These are phyloP conservation scores for Platycheirus rosarum DNA, from an alignment of 2,888 invertebrate species.

Conservation along the genomic window DNA sequence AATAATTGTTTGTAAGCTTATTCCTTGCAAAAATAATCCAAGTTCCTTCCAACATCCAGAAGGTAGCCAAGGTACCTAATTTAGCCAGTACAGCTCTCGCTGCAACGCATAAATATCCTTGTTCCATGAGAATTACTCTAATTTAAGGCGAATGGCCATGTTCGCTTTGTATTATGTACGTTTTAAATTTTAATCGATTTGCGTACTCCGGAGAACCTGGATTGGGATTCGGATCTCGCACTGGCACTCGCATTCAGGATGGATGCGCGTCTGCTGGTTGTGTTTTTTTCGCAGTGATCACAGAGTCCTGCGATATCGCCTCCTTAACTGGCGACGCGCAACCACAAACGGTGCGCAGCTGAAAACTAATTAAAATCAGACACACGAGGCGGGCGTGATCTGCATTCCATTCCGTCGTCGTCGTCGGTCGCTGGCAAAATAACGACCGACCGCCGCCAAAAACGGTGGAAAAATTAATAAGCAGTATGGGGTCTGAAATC, in stretches of 20 bases:
- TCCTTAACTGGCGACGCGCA: conserved; percentile 43
- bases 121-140: conserved; percentile 81
- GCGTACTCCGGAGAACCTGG: conserved; percentile 78
- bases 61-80: conserved; percentile 31
- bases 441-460: conserved; percentile 55
- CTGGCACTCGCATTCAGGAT: no score
- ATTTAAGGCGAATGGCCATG: conserved; percentile 81
- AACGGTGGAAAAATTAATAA: conserved; percentile 68
- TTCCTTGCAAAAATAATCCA: conserved; percentile 40
- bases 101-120: conserved; percentile 74
- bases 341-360: conserved; percentile 56
- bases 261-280: no score
- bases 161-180: conserved; percentile 70
- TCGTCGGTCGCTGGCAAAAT: conserved; percentile 35
- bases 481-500: conserved; percentile 68
- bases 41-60: conserved; percentile 4
- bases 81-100: conserved; percentile 64
- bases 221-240: neutral
- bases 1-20: conserved; percentile 60
- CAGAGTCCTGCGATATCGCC: conserved; percentile 44
- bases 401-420: conserved; percentile 61
- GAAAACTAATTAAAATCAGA: conserved; percentile 74
- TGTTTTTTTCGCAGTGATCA: conserved; percentile 12
- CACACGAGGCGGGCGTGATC: conserved; percentile 74
- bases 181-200: conserved; percentile 82